Conservation (phyloP, 2,888 invertebrate genomes). For the Bombyx huttoni region DNA sequence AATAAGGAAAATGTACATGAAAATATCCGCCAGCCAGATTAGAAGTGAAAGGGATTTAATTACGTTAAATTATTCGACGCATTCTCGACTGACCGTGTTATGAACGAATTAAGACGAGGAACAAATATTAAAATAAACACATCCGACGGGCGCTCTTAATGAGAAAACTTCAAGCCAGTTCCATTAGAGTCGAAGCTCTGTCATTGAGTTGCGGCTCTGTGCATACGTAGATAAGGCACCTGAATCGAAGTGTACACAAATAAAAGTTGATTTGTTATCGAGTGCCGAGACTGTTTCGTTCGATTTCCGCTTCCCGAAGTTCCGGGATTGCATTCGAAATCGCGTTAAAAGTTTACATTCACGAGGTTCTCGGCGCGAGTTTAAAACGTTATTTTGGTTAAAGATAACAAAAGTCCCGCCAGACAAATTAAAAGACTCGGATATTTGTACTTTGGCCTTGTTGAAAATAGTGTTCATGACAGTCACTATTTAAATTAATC, state of each 20-base stretch:
- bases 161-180: constrained; percentile 68
- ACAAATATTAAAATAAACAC: constrained; percentile 51
- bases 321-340: constrained; percentile 48
- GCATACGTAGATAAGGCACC: constrained; percentile 34
- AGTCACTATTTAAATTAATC: too few relatives aligned
- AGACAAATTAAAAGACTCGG: too few relatives aligned
- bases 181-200: constrained; percentile 65
- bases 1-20: too few relatives aligned
- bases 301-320: constrained; percentile 40
- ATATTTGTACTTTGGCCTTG: neutral
- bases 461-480: too few relatives aligned
- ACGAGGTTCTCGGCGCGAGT: constrained; percentile 31
- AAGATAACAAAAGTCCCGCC: constrained; percentile 4
- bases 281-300: constrained; percentile 27
- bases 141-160: constrained; percentile 67
- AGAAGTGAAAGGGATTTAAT: constrained; percentile 3
- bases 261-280: constrained; percentile 42
- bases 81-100: too few relatives aligned
- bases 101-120: neutral
- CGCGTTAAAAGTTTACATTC: constrained; percentile 52
- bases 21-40: neutral
- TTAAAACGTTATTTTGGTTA: constrained; percentile 36
- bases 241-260: constrained; percentile 48
- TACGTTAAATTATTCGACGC: neutral
- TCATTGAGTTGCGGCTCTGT: constrained; percentile 40